phyloP scores from a whole-genome alignment of 2,113 vertebrate species.

The Cairina moschata region DNA sequence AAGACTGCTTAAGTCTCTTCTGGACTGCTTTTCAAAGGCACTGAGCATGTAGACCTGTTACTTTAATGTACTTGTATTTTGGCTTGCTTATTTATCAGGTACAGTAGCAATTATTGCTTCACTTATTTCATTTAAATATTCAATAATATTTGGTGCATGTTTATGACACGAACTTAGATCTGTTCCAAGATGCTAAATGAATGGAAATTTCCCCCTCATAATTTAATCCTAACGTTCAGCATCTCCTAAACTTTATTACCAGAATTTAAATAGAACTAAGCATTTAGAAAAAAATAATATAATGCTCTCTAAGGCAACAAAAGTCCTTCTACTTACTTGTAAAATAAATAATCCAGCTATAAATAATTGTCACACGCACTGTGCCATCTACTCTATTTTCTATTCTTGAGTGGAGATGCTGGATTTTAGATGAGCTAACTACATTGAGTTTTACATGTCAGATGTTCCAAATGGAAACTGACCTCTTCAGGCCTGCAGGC shows the following conservation, averaged over 20 bases:
- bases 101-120: neutral
- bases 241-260: neutral
- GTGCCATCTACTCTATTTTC: neutral
- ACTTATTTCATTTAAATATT: neutral
- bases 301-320: neutral
- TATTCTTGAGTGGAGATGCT: neutral
- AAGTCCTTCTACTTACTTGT: neutral
- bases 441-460: neutral
- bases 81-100: neutral
- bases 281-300: neutral
- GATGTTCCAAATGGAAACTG: neutral
- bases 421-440: neutral
- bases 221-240: neutral
- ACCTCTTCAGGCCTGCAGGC: fast-evolving
- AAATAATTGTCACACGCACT: neutral
- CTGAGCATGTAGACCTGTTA: neutral
- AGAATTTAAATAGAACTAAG: neutral
- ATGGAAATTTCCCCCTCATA: neutral
- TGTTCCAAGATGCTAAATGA: neutral
- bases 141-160: neutral
- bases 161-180: neutral
- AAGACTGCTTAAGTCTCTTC: neutral
- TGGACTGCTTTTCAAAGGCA: neutral
- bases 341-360: neutral
- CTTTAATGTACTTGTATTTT: neutral